phyloP scores from a whole-genome alignment of 2,797 vertebrate genomes.

The Pagetopsis macropterus region DNA sequence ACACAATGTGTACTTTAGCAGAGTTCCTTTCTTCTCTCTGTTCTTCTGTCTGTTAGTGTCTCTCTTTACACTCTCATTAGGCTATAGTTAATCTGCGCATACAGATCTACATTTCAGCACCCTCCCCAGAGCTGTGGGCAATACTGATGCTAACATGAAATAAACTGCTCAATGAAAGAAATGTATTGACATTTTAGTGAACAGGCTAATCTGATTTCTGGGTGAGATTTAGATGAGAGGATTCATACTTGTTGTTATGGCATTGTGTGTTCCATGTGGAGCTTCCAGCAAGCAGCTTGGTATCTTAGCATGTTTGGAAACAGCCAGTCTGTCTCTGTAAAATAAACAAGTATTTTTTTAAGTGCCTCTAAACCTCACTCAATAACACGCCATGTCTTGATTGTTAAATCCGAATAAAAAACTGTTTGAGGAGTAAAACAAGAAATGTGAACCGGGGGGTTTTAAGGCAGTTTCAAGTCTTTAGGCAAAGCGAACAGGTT shows the following conservation, averaged over 20 bases:
- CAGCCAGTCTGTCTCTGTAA: not conserved
- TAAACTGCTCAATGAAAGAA: conserved; percentile 31
- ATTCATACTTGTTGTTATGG: not conserved
- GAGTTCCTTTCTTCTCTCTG: conserved; percentile 45
- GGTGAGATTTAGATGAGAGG: not conserved
- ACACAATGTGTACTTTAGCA: conserved; percentile 64
- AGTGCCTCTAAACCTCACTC: not conserved
- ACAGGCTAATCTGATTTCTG: not conserved
- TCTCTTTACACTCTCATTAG: conserved; percentile 30
- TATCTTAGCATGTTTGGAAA: not conserved
- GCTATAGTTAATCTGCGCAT: conserved; percentile 9
- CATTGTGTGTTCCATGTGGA: not conserved
- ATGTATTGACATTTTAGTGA: not conserved
- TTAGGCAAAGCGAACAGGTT: not conserved
- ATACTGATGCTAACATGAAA: conserved; percentile 33
- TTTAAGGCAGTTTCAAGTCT: not conserved
- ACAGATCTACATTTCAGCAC: conserved; percentile 31
- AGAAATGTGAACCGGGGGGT: not conserved
- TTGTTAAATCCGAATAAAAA: not conserved
- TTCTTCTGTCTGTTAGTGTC: conserved; percentile 26
- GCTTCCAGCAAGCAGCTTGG: not conserved
- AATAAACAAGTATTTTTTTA: not conserved
- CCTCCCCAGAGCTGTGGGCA: conserved; percentile 17
- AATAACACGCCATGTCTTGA: not conserved
- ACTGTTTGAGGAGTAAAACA: not conserved